Evolutionary conservation across 2,888 invertebrate species (phyloP).

Genomic region (Watsonalla binaria): DNA sequence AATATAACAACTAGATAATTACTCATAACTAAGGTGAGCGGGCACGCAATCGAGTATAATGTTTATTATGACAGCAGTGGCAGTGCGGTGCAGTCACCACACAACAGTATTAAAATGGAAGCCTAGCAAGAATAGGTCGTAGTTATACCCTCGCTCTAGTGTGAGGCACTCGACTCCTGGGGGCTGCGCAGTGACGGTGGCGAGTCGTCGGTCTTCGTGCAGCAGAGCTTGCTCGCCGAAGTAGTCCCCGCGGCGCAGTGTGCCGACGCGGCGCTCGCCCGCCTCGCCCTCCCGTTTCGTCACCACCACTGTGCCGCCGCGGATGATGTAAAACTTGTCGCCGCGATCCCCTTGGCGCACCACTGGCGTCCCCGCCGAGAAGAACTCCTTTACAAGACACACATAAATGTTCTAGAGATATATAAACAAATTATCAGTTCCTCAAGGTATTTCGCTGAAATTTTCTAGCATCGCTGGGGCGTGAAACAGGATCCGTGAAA

Average conservation of each 20-base stretch:
- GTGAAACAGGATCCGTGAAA: no score
- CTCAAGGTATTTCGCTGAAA: no score
- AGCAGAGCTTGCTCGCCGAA: conserved; percentile 94
- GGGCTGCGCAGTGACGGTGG: conserved; percentile 92
- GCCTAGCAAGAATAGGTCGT: no score
- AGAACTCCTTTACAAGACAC: conserved; percentile 82
- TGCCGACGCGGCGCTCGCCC: conserved; percentile 83
- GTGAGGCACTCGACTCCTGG: conserved; percentile 93
- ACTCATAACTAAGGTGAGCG: no score
- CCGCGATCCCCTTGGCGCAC: conserved; percentile 92
- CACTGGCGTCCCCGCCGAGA: conserved; percentile 86
- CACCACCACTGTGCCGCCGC: conserved; percentile 88
- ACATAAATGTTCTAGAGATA: no score
- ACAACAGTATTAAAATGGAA: no score
- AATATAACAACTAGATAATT: no score
- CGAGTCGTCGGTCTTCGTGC: conserved; percentile 91
- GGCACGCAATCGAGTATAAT: no score
- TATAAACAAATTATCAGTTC: no score
- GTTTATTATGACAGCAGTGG: no score
- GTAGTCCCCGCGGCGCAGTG: conserved; percentile 87
- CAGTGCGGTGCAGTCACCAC: no score
- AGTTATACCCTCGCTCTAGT: conserved; percentile 85
- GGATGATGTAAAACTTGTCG: conserved; percentile 94
- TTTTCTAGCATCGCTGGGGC: no score
- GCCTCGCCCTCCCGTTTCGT: conserved; percentile 81